These are phyloP conservation scores for Leptodactylus fuscus DNA, from an alignment of 2,113 vertebrate species.

Conservation along the genomic window DNA sequence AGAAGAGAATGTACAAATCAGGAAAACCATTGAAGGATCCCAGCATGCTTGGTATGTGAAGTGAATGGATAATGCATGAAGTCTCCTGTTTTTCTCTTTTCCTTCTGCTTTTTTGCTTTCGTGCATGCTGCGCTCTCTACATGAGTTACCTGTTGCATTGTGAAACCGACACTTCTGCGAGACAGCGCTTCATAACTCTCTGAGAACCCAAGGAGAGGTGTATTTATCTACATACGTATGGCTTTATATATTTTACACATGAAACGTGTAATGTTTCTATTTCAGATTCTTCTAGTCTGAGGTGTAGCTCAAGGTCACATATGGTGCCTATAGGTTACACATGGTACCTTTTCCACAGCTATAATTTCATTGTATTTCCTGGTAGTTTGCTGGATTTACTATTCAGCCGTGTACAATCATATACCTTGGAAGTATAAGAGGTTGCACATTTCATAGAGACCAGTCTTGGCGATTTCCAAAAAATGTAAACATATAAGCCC, in stretches of 20 bases:
- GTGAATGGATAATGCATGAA: conserved; percentile 51
- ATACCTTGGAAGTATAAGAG: too few species aligned
- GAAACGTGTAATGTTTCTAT: not conserved
- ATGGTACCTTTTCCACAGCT: too few species aligned
- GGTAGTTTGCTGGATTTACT: too few species aligned
- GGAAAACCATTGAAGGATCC: conserved; percentile 43
- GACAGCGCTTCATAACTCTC: not conserved
- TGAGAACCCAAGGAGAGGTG: not conserved
- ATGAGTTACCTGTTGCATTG: not conserved
- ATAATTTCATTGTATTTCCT: too few species aligned
- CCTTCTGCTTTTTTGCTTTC: not conserved
- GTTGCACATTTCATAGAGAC: too few species aligned
- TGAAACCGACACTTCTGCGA: not conserved
- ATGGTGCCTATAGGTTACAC: too few species aligned
- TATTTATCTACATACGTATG: not conserved
- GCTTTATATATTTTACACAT: not conserved
- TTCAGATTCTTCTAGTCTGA: not conserved
- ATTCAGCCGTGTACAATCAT: too few species aligned
- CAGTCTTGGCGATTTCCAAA: too few species aligned
- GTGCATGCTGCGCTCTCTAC: conserved; percentile 5
- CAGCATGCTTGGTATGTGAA: conserved; percentile 52
- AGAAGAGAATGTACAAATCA: conserved; percentile 58
- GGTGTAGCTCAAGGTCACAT: not conserved
- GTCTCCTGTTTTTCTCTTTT: not conserved
- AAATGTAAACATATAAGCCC: too few species aligned